Evolutionary conservation across 2,888 invertebrate genomes (phyloP).

Genomic region (Dusona sp.): DNA sequence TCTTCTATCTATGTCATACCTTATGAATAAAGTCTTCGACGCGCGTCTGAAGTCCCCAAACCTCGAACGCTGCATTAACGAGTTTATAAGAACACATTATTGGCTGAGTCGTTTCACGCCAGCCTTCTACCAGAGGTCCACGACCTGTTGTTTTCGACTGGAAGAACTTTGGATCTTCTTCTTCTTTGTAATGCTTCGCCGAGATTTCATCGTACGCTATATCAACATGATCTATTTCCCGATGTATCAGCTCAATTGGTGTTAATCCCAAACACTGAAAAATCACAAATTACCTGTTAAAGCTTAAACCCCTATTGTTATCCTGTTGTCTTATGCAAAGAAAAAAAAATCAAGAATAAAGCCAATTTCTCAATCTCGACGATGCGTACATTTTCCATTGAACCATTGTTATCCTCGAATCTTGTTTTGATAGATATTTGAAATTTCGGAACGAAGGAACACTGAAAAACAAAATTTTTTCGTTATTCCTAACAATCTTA

Average conservation of each 20-base stretch:
- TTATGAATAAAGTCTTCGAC: slow-evolving; percentile 95
- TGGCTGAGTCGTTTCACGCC: slow-evolving; percentile 90
- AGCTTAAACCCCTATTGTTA: not conserved
- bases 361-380: not conserved
- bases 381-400: slow-evolving; percentile 93
- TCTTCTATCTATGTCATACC: no score
- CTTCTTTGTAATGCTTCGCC: slow-evolving; percentile 94
- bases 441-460: slow-evolving; percentile 95
- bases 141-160: slow-evolving; percentile 93
- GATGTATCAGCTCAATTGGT: slow-evolving; percentile 89
- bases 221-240: slow-evolving; percentile 93
- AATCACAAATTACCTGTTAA: slow-evolving; percentile 19
- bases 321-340: not conserved
- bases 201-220: slow-evolving; percentile 95
- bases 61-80: slow-evolving; percentile 94
- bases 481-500: not conserved
- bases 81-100: slow-evolving; percentile 98
- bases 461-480: slow-evolving; percentile 87
- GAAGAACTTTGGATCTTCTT: slow-evolving; percentile 94
- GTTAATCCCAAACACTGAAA: slow-evolving; percentile 90
- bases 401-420: slow-evolving; percentile 96
- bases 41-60: slow-evolving; percentile 96
- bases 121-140: slow-evolving; percentile 93
- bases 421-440: slow-evolving; percentile 94
- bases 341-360: not conserved